Evolutionary conservation across 2,113 vertebrate species (phyloP).

Genomic region (Rhea americana): DNA sequence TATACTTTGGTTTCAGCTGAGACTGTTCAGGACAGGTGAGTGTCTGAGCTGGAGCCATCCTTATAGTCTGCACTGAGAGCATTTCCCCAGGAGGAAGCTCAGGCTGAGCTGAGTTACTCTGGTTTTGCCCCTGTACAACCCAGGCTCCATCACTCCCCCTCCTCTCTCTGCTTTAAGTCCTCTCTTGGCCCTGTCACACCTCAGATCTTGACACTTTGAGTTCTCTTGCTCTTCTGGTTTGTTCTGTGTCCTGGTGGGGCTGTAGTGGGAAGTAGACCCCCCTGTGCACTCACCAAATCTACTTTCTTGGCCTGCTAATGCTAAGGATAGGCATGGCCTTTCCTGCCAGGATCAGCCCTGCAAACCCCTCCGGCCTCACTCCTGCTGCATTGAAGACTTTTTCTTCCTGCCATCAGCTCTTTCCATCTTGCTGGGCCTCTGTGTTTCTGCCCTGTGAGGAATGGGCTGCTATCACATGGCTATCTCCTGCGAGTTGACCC

Average conservation of each 20-base stretch:
- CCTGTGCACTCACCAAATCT: not conserved
- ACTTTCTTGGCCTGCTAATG: not conserved
- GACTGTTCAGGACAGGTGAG: not conserved
- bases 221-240: not conserved
- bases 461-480: too few relatives aligned
- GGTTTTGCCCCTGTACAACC: not conserved
- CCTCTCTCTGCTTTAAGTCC: not conserved
- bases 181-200: not conserved
- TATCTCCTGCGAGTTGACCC: too few relatives aligned
- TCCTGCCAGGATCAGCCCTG: too few relatives aligned
- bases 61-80: fast-evolving
- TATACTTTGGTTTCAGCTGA: not conserved
- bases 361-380: not conserved
- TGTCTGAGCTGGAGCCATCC: not conserved
- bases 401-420: too few relatives aligned
- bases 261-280: not conserved
- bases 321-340: not conserved
- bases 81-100: not conserved
- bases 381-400: too few relatives aligned
- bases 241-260: not conserved
- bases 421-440: too few relatives aligned
- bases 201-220: not conserved
- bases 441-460: too few relatives aligned
- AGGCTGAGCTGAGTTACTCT: not conserved
- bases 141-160: not conserved